A percentile compares a stretch with the other conserved stretches of the same genome.
Conservation (phyloP, 2,888 invertebrate genomes). For the Trilocha varians region DNA sequence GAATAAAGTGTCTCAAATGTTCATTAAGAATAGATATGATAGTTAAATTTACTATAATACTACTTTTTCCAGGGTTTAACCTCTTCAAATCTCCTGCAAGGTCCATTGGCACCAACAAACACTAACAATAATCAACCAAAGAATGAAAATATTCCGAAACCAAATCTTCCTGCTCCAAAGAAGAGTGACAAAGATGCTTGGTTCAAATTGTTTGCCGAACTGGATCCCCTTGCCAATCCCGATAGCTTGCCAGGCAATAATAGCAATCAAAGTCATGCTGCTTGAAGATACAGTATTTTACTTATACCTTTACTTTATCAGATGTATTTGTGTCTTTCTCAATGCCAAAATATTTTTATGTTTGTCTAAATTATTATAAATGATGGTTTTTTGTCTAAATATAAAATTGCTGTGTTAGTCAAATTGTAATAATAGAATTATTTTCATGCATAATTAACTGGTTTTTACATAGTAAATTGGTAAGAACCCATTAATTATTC, state of each 20-base stretch:
- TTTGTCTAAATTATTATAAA: constrained; percentile 3
- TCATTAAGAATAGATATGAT: too few relatives aligned
- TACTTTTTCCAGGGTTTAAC: constrained; percentile 35
- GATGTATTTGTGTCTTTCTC: too few relatives aligned
- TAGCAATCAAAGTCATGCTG: constrained; percentile 65
- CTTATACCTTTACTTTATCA: too few relatives aligned
- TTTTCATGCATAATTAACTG: too few relatives aligned
- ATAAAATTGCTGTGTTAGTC: too few relatives aligned
- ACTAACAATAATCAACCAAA: constrained; percentile 19
- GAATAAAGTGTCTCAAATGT: too few relatives aligned
- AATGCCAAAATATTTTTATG: neutral
- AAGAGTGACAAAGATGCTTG: constrained; percentile 77
- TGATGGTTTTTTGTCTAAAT: neutral
- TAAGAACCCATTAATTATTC: too few relatives aligned
- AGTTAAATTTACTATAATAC: neutral
- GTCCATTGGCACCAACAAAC: constrained; percentile 28
- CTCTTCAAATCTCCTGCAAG: constrained; percentile 30
- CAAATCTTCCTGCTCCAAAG: constrained; percentile 41
- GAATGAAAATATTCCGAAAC: constrained; percentile 22
- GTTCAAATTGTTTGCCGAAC: constrained; percentile 93
- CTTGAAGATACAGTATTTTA: too few relatives aligned
- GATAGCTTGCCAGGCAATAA: constrained; percentile 70
- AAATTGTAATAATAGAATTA: too few relatives aligned
- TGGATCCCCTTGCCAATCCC: constrained; percentile 93
- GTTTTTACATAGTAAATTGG: too few relatives aligned